Conservation (phyloP, 2,113 vertebrate species). For the Tetrao urogallus region DNA sequence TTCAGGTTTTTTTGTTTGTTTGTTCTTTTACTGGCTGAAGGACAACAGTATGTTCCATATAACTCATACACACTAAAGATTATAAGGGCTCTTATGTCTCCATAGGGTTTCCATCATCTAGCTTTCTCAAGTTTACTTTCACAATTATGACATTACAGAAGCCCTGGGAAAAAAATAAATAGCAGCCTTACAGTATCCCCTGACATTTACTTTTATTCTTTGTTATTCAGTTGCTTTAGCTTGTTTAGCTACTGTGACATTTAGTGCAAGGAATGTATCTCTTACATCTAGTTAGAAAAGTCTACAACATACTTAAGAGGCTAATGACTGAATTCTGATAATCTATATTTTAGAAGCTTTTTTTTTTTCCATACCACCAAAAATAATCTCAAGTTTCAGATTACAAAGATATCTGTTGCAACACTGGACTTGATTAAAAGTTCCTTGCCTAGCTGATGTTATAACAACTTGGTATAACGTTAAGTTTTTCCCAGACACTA, state of each 20-base stretch:
- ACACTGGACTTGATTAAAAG: constrained; percentile 39
- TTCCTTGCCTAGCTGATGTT: constrained; percentile 7
- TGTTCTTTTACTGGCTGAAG: background rate
- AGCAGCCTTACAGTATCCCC: constrained; percentile 41
- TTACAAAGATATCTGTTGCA: constrained; percentile 47
- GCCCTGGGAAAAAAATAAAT: constrained; percentile 39
- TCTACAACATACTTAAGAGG: constrained; percentile 53
- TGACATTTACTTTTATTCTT: constrained; percentile 71
- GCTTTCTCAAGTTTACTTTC: constrained; percentile 54
- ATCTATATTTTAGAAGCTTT: constrained; percentile 57
- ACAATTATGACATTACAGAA: constrained; percentile 62
- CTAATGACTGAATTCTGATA: constrained; percentile 50
- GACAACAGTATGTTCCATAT: background rate
- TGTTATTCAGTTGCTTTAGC: constrained; percentile 60
- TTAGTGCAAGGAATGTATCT: constrained; percentile 60
- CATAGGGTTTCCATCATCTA: constrained; percentile 28
- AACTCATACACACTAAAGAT: background rate
- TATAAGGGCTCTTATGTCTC: background rate
- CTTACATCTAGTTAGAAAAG: constrained; percentile 53
- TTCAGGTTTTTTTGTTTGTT: constrained; percentile 12
- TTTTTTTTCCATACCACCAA: constrained; percentile 32
- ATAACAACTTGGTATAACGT: constrained; percentile 30
- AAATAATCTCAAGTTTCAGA: constrained; percentile 40
- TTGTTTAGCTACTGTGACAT: constrained; percentile 73
- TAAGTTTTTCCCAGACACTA: constrained; percentile 5